phyloP scores from a whole-genome alignment of 2,113 vertebrate species.

The Pangasianodon hypophthalmus region DNA sequence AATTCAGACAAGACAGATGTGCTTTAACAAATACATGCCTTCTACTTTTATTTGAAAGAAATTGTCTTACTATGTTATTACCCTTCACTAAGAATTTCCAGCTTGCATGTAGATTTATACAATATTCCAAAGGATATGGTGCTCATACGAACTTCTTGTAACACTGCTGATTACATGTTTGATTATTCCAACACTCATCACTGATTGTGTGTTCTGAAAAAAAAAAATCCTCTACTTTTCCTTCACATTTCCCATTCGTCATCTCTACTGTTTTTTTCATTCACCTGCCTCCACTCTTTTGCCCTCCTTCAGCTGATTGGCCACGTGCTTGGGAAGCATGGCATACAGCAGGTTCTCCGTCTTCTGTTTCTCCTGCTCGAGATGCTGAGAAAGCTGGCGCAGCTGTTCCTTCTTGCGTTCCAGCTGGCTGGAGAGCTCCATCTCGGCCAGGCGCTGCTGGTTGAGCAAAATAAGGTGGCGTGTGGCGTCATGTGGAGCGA shows the following conservation, averaged over 20 bases:
- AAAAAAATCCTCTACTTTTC: background rate
- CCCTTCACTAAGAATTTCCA: too few species aligned
- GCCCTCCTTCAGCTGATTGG: slow-evolving; percentile 78
- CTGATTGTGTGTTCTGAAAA: background rate
- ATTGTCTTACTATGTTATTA: too few species aligned
- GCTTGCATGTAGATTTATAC: too few species aligned
- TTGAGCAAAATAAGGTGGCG: slow-evolving; percentile 82
- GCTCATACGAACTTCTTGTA: too few species aligned
- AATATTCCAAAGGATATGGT: too few species aligned
- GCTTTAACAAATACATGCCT: too few species aligned
- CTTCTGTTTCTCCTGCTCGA: slow-evolving; percentile 78
- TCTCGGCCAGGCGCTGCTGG: slow-evolving; percentile 80
- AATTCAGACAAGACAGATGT: too few species aligned
- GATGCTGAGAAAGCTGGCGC: slow-evolving; percentile 71
- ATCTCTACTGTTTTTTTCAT: background rate
- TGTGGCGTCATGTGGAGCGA: slow-evolving; percentile 79
- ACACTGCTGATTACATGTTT: too few species aligned
- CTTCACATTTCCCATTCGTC: background rate
- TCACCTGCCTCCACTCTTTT: slow-evolving; percentile 74
- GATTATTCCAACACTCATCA: too few species aligned
- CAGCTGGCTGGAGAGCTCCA: slow-evolving; percentile 82
- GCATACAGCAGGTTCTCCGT: slow-evolving; percentile 76
- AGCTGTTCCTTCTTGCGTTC: slow-evolving; percentile 77
- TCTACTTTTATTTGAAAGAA: too few species aligned
- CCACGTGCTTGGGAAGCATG: slow-evolving; percentile 76